Percentiles rank a stretch among this genome's conserved stretches.
Conservation (phyloP, 2,888 invertebrate species). For the Drosophila niveifrons region DNA sequence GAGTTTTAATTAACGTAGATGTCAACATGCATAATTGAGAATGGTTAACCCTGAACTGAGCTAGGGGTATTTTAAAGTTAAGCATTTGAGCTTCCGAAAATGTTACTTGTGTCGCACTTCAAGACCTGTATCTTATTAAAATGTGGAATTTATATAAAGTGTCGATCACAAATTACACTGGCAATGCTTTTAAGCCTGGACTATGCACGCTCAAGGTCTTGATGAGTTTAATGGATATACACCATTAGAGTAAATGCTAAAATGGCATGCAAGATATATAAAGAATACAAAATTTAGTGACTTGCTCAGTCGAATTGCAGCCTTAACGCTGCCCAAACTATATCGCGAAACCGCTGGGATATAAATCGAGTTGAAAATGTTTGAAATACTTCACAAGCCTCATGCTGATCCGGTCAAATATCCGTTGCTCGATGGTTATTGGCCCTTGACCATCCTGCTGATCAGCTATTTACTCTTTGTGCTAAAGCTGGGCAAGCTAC, state of each 20-base stretch:
- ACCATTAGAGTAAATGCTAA: background rate
- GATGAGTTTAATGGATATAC: background rate
- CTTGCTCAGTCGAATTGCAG: slow-evolving; percentile 14
- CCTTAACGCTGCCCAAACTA: background rate
- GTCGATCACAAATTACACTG: too few species aligned
- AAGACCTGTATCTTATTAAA: background rate
- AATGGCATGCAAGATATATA: background rate
- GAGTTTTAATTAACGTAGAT: background rate
- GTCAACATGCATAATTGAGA: background rate
- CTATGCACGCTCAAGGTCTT: background rate
- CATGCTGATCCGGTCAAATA: slow-evolving; percentile 50
- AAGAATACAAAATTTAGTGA: background rate
- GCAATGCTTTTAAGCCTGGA: background rate
- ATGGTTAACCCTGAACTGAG: background rate
- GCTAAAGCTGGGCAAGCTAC: slow-evolving; percentile 89
- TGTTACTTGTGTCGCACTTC: background rate
- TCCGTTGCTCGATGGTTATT: slow-evolving; percentile 89
- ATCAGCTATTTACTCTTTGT: slow-evolving; percentile 90
- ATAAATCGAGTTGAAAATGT: slow-evolving; percentile 27
- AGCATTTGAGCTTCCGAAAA: background rate
- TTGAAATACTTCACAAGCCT: slow-evolving; percentile 40
- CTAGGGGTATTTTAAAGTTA: background rate
- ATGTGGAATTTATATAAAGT: background rate
- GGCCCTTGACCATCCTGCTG: slow-evolving; percentile 88
- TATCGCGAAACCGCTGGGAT: background rate